Conservation (phyloP, 2,888 invertebrate genomes). For the Drosophila mettleri region DNA sequence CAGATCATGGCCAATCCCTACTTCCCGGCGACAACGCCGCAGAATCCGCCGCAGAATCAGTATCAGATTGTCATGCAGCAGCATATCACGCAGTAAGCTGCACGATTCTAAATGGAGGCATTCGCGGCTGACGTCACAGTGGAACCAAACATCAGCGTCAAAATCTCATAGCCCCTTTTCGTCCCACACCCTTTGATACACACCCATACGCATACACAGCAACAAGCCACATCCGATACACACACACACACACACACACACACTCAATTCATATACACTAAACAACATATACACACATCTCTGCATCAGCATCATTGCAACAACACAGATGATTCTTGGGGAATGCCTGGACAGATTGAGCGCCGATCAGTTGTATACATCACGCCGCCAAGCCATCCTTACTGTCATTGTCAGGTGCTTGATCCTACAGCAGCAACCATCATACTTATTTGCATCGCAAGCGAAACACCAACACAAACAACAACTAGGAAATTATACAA, state of each 20-base stretch:
- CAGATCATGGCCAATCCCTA: slow-evolving; percentile 83
- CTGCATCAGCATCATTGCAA: slow-evolving; percentile 8
- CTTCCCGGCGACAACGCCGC: slow-evolving; percentile 80
- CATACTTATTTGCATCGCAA: slow-evolving; percentile 24
- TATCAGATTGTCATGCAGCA: slow-evolving; percentile 85
- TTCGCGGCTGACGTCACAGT: slow-evolving; percentile 33
- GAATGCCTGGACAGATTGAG: slow-evolving; percentile 16
- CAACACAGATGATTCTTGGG: slow-evolving; percentile 30
- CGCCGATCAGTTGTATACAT: slow-evolving; percentile 26
- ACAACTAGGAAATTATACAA: slow-evolving; percentile 79
- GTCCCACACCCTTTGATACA: slow-evolving; percentile 5
- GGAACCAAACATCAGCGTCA: slow-evolving; percentile 40
- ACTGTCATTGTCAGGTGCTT: slow-evolving; percentile 23
- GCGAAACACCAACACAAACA: slow-evolving; percentile 48
- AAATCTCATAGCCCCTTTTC: slow-evolving; percentile 35
- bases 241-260: slow-evolving; percentile 5
- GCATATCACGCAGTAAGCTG: slow-evolving; percentile 82
- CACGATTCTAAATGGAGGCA: slow-evolving; percentile 22
- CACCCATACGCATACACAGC: not conserved
- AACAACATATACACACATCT: slow-evolving; percentile 1
- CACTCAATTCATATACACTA: slow-evolving; percentile 28
- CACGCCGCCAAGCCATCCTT: slow-evolving; percentile 40
- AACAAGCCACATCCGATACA: slow-evolving; percentile 3
- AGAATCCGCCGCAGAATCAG: slow-evolving; percentile 83
- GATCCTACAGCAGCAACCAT: slow-evolving; percentile 32